phyloP scores from a whole-genome alignment of 2,888 invertebrate species.

The Scaeva pyrastri region DNA sequence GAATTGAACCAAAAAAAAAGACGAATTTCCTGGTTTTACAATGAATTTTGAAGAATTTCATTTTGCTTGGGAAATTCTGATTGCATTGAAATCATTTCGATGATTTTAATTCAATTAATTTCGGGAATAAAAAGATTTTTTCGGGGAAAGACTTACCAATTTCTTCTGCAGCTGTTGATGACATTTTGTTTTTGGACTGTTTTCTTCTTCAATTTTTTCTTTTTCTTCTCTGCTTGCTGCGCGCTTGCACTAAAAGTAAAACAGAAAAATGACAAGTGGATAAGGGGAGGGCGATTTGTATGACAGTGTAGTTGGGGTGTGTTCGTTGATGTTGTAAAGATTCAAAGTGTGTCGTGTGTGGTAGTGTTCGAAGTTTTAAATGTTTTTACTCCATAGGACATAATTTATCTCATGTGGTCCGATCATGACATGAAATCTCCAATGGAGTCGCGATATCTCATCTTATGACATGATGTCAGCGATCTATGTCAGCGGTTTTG shows the following conservation, averaged over 20 bases:
- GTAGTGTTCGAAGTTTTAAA: background rate
- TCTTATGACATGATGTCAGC: too few species aligned
- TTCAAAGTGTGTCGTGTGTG: background rate
- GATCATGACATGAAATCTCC: too few species aligned
- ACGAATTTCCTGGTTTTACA: background rate
- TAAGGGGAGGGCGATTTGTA: conserved; percentile 32
- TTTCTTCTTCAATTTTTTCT: conserved; percentile 30
- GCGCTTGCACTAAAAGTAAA: background rate
- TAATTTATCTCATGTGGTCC: too few species aligned
- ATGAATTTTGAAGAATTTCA: background rate
- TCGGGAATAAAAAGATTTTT: background rate
- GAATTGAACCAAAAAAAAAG: background rate
- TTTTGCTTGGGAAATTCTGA: background rate
- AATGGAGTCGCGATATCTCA: too few species aligned
- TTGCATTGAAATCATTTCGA: too few species aligned
- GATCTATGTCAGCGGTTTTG: too few species aligned
- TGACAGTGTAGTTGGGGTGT: conserved; percentile 21
- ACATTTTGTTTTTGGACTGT: conserved; percentile 80
- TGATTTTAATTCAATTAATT: background rate
- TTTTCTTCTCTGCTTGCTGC: background rate
- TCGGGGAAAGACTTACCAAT: conserved; percentile 80
- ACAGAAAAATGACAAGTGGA: conserved; percentile 31
- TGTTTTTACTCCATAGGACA: too few species aligned
- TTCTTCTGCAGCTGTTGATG: conserved; percentile 82
- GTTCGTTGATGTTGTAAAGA: background rate